Evolutionary conservation across 1,140 invertebrate species (phyloP), one percentile per base, ranked within the genome.

Genomic region (Drosophila elegans): DNA sequence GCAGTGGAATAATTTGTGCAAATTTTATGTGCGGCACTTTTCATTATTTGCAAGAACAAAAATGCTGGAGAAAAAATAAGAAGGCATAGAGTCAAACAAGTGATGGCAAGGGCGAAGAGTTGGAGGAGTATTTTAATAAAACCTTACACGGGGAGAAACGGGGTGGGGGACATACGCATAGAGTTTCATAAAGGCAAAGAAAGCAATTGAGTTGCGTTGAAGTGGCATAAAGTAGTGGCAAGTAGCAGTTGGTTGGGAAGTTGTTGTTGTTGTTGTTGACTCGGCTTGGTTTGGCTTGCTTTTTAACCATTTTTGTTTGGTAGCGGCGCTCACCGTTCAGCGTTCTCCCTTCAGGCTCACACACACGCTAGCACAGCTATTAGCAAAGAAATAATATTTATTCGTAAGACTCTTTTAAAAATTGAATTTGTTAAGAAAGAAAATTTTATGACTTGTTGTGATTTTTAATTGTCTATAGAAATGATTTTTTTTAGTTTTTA

Each of bases 151-250:
- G 53, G 57, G 49, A 63, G 11, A 60, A 42, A 44, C 10, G 44
- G 25, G 48, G n/a, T 13, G 29, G 51, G 34, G 38, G 44, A 55
- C 25, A 67, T 42, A 66, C 48, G 54, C 52, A 62, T 56, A 67
- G 46, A 62, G 71, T 79, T 83, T 83, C 79, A 89, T 79, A 76
- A 79, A 83, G 76, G 80, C 84, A 88, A 88, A 88, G 83, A 88
- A 89, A 88, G 83, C 83, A 88, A 86, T 86, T 86, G 83, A 88
- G 84, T 88, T 88, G 84, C 80, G 83, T 88, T 88, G 83, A 88
- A 88, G 83, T 89, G 84, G 83, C 83, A 88, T 88, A 89, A 88
- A 88, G 83, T 88, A 89, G 83, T 86, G 60, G 83, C 83, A 86
- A 86, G 83, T 86, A 75, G 83, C 83, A 66, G 79, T 67, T 67